These are phyloP conservation scores for Antitype chi DNA, from an alignment of 2,888 invertebrate species.

Conservation along the genomic window DNA sequence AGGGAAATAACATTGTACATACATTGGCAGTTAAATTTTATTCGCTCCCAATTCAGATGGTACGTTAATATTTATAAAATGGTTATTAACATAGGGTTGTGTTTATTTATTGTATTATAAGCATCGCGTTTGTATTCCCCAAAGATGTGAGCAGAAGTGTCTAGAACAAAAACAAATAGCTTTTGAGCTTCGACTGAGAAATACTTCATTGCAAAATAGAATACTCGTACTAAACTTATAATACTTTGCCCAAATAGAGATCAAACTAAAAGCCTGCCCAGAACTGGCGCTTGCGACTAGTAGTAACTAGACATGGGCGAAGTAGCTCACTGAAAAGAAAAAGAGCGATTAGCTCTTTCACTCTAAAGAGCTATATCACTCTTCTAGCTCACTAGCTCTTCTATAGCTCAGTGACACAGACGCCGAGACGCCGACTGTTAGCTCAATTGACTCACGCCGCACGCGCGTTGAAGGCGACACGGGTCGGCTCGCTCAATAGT, in stretches of 20 bases:
- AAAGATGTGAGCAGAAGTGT: not conserved
- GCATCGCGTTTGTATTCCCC: not conserved
- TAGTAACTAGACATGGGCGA: no score
- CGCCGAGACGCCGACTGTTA: no score
- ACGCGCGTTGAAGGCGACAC: no score
- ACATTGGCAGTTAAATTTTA: slow-evolving; percentile 30
- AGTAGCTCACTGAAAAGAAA: no score
- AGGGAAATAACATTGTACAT: slow-evolving; percentile 44
- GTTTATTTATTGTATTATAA: not conserved
- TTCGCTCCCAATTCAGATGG: slow-evolving; percentile 6
- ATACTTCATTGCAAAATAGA: not conserved
- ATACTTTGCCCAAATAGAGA: not conserved
- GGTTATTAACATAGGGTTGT: not conserved
- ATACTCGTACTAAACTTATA: not conserved
- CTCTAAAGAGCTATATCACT: no score
- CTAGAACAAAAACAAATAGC: not conserved
- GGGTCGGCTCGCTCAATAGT: no score
- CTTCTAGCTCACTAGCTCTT: no score
- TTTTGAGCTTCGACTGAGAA: not conserved
- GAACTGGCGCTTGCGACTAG: not conserved
- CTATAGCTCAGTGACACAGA: no score
- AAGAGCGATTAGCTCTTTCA: no score
- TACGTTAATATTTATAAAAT: slow-evolving; percentile 6
- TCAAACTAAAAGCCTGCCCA: no score
- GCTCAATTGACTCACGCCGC: no score